These are phyloP conservation scores for Dasyprocta punctata DNA, from an alignment of 2,113 vertebrate genomes.

Conservation along the genomic window DNA sequence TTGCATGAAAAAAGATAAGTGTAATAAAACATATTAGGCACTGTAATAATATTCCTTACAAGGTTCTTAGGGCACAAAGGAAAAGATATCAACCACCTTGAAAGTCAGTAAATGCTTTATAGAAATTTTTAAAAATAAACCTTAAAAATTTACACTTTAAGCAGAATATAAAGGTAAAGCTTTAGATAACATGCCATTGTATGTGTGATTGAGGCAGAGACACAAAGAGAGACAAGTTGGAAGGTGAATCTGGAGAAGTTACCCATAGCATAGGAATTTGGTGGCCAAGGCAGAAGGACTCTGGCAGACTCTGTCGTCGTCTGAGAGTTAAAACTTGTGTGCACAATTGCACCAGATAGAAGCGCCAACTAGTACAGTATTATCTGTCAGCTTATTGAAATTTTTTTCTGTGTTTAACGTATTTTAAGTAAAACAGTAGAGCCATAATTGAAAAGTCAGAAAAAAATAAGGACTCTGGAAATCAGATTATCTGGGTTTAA, in stretches of 20 bases:
- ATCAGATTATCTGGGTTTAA: background rate
- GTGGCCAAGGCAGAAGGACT: background rate
- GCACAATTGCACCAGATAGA: background rate
- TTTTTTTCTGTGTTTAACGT: background rate
- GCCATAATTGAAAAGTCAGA: background rate
- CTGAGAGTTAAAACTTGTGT: background rate
- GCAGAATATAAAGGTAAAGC: background rate
- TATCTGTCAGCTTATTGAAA: background rate
- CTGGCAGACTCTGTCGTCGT: background rate
- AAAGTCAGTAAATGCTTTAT: background rate
- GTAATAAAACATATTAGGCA: slow-evolving; percentile 5
- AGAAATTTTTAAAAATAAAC: background rate
- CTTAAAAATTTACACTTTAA: background rate
- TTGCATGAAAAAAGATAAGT: background rate
- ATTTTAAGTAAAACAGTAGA: background rate
- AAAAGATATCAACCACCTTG: background rate
- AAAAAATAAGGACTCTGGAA: background rate
- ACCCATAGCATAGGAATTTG: background rate
- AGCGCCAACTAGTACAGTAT: background rate
- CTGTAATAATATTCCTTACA: background rate
- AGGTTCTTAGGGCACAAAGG: background rate
- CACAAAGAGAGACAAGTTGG: background rate
- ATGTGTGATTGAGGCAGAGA: background rate
- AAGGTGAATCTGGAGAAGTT: background rate
- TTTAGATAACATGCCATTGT: background rate